Evolutionary conservation across 2,797 vertebrate genomes (phyloP).

Genomic region (Galago senegalensis): DNA sequence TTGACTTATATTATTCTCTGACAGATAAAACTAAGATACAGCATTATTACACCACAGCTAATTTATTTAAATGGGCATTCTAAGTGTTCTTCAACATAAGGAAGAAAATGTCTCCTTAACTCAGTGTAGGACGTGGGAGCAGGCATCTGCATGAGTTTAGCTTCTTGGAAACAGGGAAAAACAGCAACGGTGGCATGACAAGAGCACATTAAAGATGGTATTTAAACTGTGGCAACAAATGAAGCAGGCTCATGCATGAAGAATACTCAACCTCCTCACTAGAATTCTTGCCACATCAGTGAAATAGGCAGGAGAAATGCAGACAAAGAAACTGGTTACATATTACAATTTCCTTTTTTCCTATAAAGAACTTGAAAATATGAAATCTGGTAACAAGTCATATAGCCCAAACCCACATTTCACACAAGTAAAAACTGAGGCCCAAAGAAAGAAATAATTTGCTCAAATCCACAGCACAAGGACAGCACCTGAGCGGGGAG

Average conservation of each 20-base stretch:
- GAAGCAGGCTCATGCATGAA: constrained; percentile 59
- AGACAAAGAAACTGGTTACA: background rate
- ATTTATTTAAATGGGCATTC: constrained; percentile 51
- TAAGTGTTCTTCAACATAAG: constrained; percentile 58
- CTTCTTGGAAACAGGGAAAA: constrained; percentile 53
- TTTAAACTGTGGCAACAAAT: constrained; percentile 70
- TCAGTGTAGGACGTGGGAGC: background rate
- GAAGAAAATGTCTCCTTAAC: constrained; percentile 49
- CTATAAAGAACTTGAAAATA: background rate
- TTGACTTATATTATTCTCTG: constrained; percentile 47
- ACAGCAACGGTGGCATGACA: constrained; percentile 45
- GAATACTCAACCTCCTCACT: constrained; percentile 25
- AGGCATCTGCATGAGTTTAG: constrained; percentile 39
- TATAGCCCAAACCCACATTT: background rate
- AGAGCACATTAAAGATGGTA: constrained; percentile 73
- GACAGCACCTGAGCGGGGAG: background rate
- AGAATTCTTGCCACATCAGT: constrained; percentile 23
- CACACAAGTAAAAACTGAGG: background rate
- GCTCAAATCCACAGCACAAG: background rate
- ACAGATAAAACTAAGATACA: constrained; percentile 58
- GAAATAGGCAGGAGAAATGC: constrained; percentile 16
- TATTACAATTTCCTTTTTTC: background rate
- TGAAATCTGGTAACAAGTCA: background rate
- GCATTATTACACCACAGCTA: constrained; percentile 24
- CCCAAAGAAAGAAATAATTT: background rate